Conservation (phyloP, 2,888 invertebrate species). For the Arctia plantaginis region DNA sequence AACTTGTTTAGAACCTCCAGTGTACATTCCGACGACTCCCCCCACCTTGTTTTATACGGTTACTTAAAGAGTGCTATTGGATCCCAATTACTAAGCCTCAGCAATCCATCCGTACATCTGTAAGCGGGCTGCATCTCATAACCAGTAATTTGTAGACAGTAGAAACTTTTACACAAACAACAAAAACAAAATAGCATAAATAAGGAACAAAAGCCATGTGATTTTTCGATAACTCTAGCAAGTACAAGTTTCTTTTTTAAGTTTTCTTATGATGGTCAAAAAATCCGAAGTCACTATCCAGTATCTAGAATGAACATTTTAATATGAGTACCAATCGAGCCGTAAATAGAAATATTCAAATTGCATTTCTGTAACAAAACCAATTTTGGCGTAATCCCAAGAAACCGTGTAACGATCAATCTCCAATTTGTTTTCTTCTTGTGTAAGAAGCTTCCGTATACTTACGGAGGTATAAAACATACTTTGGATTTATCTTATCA, state of each 20-base stretch:
- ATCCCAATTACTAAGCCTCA: neutral
- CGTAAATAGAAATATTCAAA: conserved; percentile 39
- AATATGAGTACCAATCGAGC: neutral
- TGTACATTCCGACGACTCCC: neutral
- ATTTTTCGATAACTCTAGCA: too few species aligned
- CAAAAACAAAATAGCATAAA: neutral
- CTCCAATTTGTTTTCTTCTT: neutral
- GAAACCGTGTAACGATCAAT: conserved; percentile 13
- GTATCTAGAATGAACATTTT: neutral
- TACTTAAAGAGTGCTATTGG: neutral
- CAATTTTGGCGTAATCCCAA: conserved; percentile 28
- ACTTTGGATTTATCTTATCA: neutral
- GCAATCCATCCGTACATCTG: too few species aligned
- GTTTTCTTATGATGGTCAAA: neutral
- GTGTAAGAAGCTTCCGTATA: neutral
- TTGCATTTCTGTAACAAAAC: conserved; percentile 50
- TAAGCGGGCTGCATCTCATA: too few species aligned
- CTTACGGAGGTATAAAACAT: too few species aligned
- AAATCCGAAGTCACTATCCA: neutral
- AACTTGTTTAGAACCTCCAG: neutral
- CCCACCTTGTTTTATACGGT: too few species aligned
- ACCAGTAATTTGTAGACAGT: too few species aligned
- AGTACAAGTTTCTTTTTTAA: too few species aligned
- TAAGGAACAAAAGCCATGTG: neutral
- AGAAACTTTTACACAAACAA: neutral